Evolutionary conservation across 2,113 vertebrate species (phyloP), one percentile per base, ranked within the genome.

Genomic region (Callipepla squamata): DNA sequence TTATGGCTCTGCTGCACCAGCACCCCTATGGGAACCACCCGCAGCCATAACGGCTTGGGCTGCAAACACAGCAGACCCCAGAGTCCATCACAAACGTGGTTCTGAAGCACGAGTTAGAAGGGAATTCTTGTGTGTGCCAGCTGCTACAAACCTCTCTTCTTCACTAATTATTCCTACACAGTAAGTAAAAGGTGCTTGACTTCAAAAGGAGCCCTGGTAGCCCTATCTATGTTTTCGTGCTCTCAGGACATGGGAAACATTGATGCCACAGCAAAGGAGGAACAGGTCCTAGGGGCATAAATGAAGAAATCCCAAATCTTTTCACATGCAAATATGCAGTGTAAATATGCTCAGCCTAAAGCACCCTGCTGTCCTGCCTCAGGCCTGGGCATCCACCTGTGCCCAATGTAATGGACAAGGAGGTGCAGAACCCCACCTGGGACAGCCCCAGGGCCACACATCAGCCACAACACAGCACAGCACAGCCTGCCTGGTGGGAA

Each of bases 281-380:
- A 61, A 55, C 9, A 3, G 25, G 4, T 22, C 6, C 14, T 3
- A 16, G 5, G 21, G 38, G 15, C 15, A 12, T 40, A 66, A 47
- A 20, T 26, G 47, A 23, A 28, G 53, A 28, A n/a, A 10, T 28
- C 30, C 55, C 73, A 45, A 50, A 90, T 26, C 26, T 94, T 42
- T 72, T 81, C 36, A 6, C 38, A 13, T 45, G n/a, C 44, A 57
- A 76, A 82, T 7, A 51, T 0, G 0, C 0, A 1, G 32, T 9
- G 45, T 42, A 66, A 30, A 40, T 40, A 13, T 40, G 40, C 67
- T 44, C 25, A 11, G 58, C 26, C 80, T 68, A 11, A 18, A n/a
- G 55, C 1, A 11, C 68, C 30, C 61, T 42, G 48, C 28, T 26
- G 53, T n/a, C 62, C 65, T 20, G 3, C 36, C 7, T 8, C 23